phyloP scores from a whole-genome alignment of 2,113 vertebrate genomes.

The Hystrix cristata region DNA sequence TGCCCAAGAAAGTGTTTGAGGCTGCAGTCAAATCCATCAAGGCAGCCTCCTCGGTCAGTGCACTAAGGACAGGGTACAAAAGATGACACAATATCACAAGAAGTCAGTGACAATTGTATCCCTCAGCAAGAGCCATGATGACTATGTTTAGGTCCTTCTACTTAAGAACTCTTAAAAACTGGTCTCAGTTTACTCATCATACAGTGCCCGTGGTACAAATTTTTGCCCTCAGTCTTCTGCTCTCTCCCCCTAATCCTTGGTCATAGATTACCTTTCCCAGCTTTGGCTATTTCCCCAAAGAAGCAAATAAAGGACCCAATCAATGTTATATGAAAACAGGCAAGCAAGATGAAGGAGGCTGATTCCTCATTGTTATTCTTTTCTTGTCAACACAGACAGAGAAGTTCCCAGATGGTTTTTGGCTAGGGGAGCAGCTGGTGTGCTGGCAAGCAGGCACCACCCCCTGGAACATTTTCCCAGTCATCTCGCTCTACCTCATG shows the following conservation, averaged over 20 bases:
- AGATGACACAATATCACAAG: not conserved
- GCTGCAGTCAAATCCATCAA: conserved; percentile 98
- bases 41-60: conserved; percentile 96
- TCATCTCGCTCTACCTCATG: conserved; percentile 98
- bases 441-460: conserved; percentile 98
- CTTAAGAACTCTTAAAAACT: not conserved
- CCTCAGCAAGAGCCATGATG: not conserved
- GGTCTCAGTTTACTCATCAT: not conserved
- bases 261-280: not conserved
- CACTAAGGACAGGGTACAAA: not conserved
- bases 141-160: not conserved
- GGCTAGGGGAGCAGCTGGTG: conserved; percentile 98
- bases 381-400: conserved; percentile 91
- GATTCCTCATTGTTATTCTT: not conserved
- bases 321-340: not conserved
- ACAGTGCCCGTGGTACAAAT: not conserved
- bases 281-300: not conserved
- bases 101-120: not conserved
- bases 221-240: not conserved
- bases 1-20: conserved; percentile 98
- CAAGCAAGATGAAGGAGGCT: not conserved
- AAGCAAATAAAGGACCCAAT: not conserved
- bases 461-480: conserved; percentile 98
- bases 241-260: not conserved
- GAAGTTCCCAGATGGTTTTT: conserved; percentile 97